Evolutionary conservation across 1,140 invertebrate species (phyloP).

Genomic region (Anagrus nilaparvatae): DNA sequence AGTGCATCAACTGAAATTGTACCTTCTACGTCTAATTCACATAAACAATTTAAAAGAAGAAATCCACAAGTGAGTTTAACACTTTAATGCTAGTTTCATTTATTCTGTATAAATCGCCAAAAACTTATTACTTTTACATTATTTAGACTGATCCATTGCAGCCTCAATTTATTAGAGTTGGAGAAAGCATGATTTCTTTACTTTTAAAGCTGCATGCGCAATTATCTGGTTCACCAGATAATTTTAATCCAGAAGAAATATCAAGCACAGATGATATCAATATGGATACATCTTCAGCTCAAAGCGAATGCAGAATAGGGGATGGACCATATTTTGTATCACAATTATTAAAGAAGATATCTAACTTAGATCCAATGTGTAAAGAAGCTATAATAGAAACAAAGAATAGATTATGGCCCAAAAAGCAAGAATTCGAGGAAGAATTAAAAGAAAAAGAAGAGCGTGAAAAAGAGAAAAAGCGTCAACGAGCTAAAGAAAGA

Average conservation of each 20-base stretch:
- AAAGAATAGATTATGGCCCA: conserved; percentile 64
- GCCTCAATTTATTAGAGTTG: conserved; percentile 45
- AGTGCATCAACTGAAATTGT: conserved; percentile 38
- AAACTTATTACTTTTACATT: background rate
- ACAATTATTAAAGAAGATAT: conserved; percentile 62
- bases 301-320: conserved; percentile 53
- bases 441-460: conserved; percentile 61
- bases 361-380: conserved; percentile 57
- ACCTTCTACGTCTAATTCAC: conserved; percentile 39
- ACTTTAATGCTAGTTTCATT: background rate
- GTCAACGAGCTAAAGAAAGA: conserved; percentile 73
- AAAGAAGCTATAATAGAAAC: conserved; percentile 56
- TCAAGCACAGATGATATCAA: conserved; percentile 24
- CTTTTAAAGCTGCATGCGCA: conserved; percentile 89
- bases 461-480: conserved; percentile 67
- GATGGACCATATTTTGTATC: conserved; percentile 83
- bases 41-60: conserved; percentile 31
- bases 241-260: conserved; percentile 49
- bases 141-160: conserved; percentile 20
- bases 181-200: conserved; percentile 87
- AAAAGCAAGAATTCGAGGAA: conserved; percentile 64
- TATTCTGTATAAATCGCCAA: background rate
- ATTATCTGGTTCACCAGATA: conserved; percentile 70
- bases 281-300: conserved; percentile 23
- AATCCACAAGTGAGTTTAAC: conserved; percentile 25